A percentile compares a stretch with the other conserved stretches of the same genome.
phyloP scores from a whole-genome alignment of 2,888 invertebrate genomes.

The Epistrophe eligans region DNA sequence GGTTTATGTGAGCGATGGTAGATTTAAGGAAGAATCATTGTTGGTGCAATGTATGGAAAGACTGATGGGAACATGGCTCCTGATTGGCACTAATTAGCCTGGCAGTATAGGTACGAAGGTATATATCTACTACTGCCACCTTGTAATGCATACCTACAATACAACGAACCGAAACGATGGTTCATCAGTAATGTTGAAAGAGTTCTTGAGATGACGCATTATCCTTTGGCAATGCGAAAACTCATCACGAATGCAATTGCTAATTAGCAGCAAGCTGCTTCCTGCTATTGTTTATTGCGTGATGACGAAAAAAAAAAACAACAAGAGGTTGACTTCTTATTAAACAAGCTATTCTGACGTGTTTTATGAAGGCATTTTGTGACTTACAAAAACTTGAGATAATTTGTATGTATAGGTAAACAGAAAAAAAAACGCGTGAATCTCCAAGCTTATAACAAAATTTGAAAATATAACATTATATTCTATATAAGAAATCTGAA shows the following conservation, averaged over 20 bases:
- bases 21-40: slow-evolving; percentile 1
- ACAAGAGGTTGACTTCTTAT: slow-evolving; percentile 3
- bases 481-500: too few species aligned
- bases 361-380: background rate
- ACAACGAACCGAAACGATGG: slow-evolving; percentile 16
- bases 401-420: background rate
- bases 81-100: slow-evolving; percentile 70
- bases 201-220: slow-evolving; percentile 54
- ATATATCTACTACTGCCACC: too few species aligned
- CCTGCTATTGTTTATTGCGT: slow-evolving; percentile 39
- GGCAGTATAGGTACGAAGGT: background rate
- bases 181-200: slow-evolving; percentile 34
- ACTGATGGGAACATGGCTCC: slow-evolving; percentile 14
- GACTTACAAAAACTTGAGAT: background rate
- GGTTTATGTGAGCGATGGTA: background rate
- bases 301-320: background rate
- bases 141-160: slow-evolving; percentile 14
- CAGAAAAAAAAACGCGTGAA: background rate
- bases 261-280: slow-evolving; percentile 58
- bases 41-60: background rate
- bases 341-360: background rate
- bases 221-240: slow-evolving; percentile 20
- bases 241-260: slow-evolving; percentile 42
- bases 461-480: background rate
- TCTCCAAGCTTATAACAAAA: background rate